Evolutionary conservation across 2,113 vertebrate genomes (phyloP).

Genomic region (Stigmatopora nigra): DNA sequence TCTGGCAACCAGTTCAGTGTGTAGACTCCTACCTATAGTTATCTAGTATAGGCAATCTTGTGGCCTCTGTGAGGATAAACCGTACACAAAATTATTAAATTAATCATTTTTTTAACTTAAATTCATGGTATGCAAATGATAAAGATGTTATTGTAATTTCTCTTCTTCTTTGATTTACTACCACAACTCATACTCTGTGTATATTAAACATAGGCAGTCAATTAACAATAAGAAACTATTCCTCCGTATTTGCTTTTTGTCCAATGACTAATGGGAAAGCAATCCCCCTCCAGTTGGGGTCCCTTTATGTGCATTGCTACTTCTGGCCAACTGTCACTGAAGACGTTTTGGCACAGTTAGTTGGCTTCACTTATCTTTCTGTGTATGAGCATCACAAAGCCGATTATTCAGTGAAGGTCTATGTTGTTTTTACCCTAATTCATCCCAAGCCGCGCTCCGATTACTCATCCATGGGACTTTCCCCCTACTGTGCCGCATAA

Average conservation of each 20-base stretch:
- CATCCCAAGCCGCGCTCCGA: not conserved
- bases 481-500: constrained; percentile 3
- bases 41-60: no score
- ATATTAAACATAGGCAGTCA: no score
- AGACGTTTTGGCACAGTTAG: not conserved
- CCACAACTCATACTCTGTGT: no score
- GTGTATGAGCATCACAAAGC: not conserved
- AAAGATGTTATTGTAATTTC: no score
- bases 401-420: not conserved
- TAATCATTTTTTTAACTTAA: no score
- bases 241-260: constrained; percentile 34
- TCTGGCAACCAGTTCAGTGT: no score
- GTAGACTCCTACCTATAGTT: no score
- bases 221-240: constrained; percentile 1
- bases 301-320: not conserved
- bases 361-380: not conserved
- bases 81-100: no score
- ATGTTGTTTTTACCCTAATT: not conserved
- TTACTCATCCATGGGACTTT: constrained; percentile 29
- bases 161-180: no score
- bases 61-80: no score
- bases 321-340: constrained; percentile 7
- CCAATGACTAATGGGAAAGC: constrained; percentile 32
- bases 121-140: no score
- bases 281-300: constrained; percentile 27